A percentile compares a stretch with the other conserved stretches of the same genome.
Conservation (phyloP, 2,797 vertebrate species). For the Platyrinchus mystaceus region DNA sequence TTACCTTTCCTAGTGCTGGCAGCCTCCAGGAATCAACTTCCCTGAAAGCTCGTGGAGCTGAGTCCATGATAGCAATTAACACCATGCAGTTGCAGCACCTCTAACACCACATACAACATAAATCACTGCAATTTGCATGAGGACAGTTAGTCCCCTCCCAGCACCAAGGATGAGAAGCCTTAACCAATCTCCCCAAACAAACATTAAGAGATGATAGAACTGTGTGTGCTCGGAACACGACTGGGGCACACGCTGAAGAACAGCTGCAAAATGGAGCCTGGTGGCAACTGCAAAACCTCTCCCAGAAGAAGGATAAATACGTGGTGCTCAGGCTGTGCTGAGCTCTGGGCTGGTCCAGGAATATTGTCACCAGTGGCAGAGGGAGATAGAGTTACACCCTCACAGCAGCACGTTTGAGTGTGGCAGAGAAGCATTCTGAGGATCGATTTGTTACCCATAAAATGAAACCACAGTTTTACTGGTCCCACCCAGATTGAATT, state of each 20-base stretch:
- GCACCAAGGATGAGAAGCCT: background rate
- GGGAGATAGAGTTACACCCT: background rate
- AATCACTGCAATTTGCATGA: background rate
- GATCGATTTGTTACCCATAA: slow-evolving; percentile 34
- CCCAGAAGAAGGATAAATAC: background rate
- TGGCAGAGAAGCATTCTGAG: background rate
- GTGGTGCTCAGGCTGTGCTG: background rate
- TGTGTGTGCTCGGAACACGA: background rate
- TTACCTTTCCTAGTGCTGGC: background rate
- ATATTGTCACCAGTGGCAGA: background rate
- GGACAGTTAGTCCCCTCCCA: background rate
- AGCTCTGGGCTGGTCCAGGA: background rate
- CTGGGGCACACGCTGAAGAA: background rate
- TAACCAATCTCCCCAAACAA: slow-evolving; percentile 15
- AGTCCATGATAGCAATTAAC: background rate
- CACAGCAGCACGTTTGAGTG: background rate
- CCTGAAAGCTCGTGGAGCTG: background rate
- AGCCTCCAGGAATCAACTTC: background rate
- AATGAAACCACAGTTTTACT: slow-evolving; percentile 26
- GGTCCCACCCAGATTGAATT: slow-evolving; percentile 5
- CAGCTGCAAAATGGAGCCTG: background rate
- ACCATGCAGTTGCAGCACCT: background rate
- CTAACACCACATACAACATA: background rate
- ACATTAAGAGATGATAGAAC: background rate
- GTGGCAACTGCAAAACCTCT: background rate